Evolutionary conservation across 2,113 vertebrate genomes (phyloP), one percentile per base, ranked within the genome.

Genomic region (Uria aalge): DNA sequence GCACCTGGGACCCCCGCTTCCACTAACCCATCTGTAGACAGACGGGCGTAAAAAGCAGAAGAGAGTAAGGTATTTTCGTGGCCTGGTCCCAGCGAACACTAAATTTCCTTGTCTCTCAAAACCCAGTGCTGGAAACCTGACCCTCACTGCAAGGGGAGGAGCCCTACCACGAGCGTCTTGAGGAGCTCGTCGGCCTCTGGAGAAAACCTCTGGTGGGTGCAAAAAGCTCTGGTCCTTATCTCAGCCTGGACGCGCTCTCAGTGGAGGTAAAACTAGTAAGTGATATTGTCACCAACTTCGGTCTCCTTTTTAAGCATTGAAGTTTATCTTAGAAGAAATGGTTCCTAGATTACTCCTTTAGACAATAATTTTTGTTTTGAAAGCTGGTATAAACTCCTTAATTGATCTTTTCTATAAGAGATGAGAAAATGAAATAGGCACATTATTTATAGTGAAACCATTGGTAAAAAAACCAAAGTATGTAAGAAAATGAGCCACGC

Each of bases 41-140:
- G 16, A 12, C 15, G 30, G 23, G 12, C 12, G 32, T 19, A 21
- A 69, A 57, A 67, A 8, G 23, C 13, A 40, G 62, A 78, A 20
- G 30, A 87, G 41, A 78, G 16, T 32, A 34, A 78, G 19, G 10
- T n/a, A 38, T 52, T 68, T 63, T 14, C 26, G 18, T 32, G 15
- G 36, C 30, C 66, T 14, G 32, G 48, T 30, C 16, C 19, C 38
- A 64, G n/a, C 0, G 1, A 77, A 66, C 0, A 0, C 53, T 64
- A 5, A 6, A 26, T 47, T 79, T 69, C 18, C 47, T 66, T 38
- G 11, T 47, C 36, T 76, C 27, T 76, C 40, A 11, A 72, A 84
- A 56, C 26, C 36, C 40, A n/a, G 48, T 12, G 29, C 38, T 69
- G 91, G 64, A 94, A 71, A 38, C 41, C 27, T 38, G 32, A 16